Percentiles rank a stretch among this genome's conserved stretches.
phyloP scores from a whole-genome alignment of 2,113 vertebrate species.

The Todiramphus saurophagus region DNA sequence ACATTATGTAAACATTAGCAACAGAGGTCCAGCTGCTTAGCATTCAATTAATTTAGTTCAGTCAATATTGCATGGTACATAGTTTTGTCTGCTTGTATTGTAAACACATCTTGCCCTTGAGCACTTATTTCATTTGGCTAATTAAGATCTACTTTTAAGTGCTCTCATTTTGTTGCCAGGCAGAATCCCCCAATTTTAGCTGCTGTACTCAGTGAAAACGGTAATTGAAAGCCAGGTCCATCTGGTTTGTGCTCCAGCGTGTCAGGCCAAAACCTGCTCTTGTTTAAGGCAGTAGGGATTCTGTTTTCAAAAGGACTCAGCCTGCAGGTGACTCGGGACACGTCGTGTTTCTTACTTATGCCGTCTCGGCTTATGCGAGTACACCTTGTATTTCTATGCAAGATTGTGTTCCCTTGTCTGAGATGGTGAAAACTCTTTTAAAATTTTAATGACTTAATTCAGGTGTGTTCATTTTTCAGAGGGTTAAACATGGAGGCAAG shows the following conservation, averaged over 20 bases:
- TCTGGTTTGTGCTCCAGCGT: not conserved
- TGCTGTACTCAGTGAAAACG: not conserved
- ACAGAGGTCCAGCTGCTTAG: conserved; percentile 47
- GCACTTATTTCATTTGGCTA: conserved; percentile 40
- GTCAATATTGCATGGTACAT: conserved; percentile 55
- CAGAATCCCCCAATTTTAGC: not conserved
- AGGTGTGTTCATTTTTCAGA: not conserved
- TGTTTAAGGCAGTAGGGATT: not conserved
- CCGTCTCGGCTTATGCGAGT: not conserved
- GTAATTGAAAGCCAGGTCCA: not conserved
- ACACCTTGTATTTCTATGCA: not conserved
- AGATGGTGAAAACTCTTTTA: not conserved
- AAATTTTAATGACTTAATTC: not conserved
- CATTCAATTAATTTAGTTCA: conserved; percentile 55
- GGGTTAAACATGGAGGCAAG: not conserved
- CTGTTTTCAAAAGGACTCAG: not conserved
- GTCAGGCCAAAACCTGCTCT: not conserved
- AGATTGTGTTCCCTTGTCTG: not conserved
- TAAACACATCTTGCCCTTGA: conserved; percentile 56
- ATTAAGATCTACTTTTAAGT: conserved; percentile 53
- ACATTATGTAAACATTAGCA: conserved; percentile 40
- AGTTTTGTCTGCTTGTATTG: conserved; percentile 12
- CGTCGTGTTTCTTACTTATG: not conserved
- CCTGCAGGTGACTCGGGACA: not conserved
- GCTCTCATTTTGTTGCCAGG: conserved; percentile 11